Evolutionary conservation across 2,888 invertebrate genomes (phyloP).

Genomic region (Spodoptera exigua): DNA sequence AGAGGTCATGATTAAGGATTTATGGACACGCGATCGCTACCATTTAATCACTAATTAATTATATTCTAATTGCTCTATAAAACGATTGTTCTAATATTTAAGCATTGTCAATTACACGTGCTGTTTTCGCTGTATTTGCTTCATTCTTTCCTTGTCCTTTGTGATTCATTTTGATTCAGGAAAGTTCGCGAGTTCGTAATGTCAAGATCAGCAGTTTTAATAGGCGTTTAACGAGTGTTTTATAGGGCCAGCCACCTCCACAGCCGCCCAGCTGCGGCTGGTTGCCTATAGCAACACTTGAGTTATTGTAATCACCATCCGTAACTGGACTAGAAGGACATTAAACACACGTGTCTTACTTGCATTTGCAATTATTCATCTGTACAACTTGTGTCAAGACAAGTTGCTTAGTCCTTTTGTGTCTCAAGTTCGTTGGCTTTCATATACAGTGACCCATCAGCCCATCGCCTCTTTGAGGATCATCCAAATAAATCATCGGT

Average conservation of each 20-base stretch:
- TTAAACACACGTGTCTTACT: not conserved
- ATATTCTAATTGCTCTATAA: constrained; percentile 42
- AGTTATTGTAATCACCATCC: constrained; percentile 2
- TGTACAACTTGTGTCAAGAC: constrained; percentile 16
- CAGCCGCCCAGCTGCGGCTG: constrained; percentile 10
- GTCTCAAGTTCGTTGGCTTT: constrained; percentile 47
- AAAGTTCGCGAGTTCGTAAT: constrained; percentile 34
- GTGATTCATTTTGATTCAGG: constrained; percentile 2
- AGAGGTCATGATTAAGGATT: constrained; percentile 60
- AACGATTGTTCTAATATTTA: constrained; percentile 19
- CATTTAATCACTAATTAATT: constrained; percentile 50
- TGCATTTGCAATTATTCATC: not conserved
- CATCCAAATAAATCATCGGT: constrained; percentile 51
- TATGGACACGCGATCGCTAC: constrained; percentile 56
- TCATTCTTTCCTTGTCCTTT: constrained; percentile 21
- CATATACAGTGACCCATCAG: constrained; percentile 34
- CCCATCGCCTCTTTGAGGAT: constrained; percentile 43
- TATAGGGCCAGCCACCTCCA: constrained; percentile 52
- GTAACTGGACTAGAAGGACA: not conserved
- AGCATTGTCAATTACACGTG: constrained; percentile 2
- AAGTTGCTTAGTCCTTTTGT: constrained; percentile 12
- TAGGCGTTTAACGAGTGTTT: constrained; percentile 46
- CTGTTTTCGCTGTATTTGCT: not conserved
- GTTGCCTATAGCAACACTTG: constrained; percentile 1
- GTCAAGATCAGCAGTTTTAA: constrained; percentile 56